Evolutionary conservation across 2,797 vertebrate species (phyloP).

Genomic region (Sebastolobus altivelis): DNA sequence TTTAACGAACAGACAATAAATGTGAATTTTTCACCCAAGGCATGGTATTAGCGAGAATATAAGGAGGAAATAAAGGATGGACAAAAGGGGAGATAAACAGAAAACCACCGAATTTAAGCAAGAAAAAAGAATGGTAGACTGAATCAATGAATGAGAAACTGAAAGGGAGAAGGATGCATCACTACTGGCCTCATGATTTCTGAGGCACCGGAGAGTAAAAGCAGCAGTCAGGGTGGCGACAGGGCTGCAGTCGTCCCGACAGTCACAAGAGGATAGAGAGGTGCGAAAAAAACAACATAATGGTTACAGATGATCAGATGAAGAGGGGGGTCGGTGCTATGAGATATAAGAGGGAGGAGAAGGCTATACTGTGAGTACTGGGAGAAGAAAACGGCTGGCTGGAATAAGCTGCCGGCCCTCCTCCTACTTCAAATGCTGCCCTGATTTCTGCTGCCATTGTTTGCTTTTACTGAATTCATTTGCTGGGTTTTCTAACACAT

Average conservation of each 20-base stretch:
- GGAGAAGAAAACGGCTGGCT: constrained; percentile 69
- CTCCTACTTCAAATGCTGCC: constrained; percentile 44
- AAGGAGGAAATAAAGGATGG: neutral
- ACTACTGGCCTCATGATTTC: constrained; percentile 19
- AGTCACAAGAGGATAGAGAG: constrained; percentile 57
- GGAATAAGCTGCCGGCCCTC: constrained; percentile 69
- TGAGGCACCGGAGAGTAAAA: constrained; percentile 66
- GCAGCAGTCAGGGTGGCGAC: constrained; percentile 50
- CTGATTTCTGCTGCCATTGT: constrained; percentile 33
- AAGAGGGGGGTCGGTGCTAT: constrained; percentile 1
- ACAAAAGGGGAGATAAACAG: neutral
- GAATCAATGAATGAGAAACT: neutral
- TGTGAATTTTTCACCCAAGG: neutral
- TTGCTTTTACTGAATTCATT: constrained; percentile 16
- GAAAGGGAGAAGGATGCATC: constrained; percentile 1
- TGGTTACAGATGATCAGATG: constrained; percentile 69
- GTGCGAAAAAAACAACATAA: constrained; percentile 70
- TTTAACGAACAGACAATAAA: neutral
- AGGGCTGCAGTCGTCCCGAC: constrained; percentile 46
- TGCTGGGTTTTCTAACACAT: neutral
- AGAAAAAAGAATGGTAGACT: neutral
- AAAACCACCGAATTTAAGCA: neutral
- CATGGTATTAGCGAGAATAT: neutral
- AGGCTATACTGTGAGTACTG: constrained; percentile 45
- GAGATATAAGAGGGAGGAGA: constrained; percentile 38